Evolutionary conservation across 2,888 invertebrate species (phyloP).

Genomic region (Limnephilus marmoratus): DNA sequence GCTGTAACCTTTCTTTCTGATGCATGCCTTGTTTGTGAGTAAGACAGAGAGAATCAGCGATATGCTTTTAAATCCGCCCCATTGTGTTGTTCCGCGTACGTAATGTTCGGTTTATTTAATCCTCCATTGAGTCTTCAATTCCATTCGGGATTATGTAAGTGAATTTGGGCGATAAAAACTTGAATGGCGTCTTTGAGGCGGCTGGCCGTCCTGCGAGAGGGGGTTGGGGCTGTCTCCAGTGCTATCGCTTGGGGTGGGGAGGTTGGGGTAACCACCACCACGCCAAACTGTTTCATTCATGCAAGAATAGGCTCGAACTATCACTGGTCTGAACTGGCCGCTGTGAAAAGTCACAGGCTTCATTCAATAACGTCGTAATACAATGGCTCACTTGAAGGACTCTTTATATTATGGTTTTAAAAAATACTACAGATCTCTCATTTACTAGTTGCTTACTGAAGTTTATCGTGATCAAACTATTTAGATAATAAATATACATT

Average conservation of each 20-base stretch:
- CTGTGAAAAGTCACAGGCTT: not conserved
- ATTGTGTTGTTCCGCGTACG: not conserved
- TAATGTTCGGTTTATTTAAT: not conserved
- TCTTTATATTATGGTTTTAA: too few relatives aligned
- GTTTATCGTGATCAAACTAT: too few relatives aligned
- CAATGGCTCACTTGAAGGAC: not conserved
- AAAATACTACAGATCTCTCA: not conserved
- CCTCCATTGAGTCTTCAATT: constrained; percentile 25
- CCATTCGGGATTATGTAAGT: constrained; percentile 7
- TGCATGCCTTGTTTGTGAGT: not conserved
- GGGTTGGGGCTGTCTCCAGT: not conserved
- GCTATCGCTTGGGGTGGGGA: not conserved
- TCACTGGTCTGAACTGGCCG: not conserved
- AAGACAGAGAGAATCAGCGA: not conserved
- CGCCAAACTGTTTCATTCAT: constrained; percentile 18
- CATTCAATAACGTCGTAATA: not conserved
- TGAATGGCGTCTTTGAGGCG: constrained; percentile 62
- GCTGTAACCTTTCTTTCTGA: not conserved
- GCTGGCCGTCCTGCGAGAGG: constrained; percentile 9
- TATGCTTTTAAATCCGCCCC: not conserved
- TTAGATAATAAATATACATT: too few relatives aligned
- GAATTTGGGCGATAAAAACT: constrained; percentile 13
- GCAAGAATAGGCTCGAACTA: not conserved
- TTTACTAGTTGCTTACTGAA: not conserved
- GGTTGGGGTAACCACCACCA: not conserved